Evolutionary conservation across 2,113 vertebrate genomes (phyloP).

Genomic region (Onychorhynchus coronatus): DNA sequence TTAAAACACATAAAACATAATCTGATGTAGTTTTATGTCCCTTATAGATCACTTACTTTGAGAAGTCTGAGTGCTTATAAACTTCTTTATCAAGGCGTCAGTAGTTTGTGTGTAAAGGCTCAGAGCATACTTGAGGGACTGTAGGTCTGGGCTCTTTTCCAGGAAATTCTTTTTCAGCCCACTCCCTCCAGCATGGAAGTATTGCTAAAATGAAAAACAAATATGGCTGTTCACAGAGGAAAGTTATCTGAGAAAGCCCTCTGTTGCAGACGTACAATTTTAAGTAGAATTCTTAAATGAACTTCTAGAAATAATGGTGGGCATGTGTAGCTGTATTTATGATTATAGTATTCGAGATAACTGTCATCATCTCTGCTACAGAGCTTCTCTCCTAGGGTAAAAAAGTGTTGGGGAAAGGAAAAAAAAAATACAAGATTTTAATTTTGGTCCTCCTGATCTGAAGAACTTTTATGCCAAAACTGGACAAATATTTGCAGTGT

Average conservation of each 20-base stretch:
- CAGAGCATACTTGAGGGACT: conserved; percentile 93
- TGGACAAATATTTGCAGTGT: neutral
- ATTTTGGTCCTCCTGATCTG: neutral
- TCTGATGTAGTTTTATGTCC: neutral
- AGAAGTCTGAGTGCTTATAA: conserved; percentile 91
- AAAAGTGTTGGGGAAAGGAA: neutral
- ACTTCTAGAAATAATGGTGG: neutral
- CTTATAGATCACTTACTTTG: conserved; percentile 84
- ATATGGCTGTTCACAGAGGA: neutral
- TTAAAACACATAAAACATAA: neutral
- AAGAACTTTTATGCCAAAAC: neutral
- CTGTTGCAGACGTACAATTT: neutral
- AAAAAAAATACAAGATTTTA: neutral
- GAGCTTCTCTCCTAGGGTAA: neutral
- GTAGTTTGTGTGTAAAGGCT: conserved; percentile 98
- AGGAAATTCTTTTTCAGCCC: conserved; percentile 97
- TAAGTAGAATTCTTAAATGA: neutral
- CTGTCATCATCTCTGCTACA: neutral
- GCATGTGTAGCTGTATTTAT: neutral
- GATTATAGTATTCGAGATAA: neutral
- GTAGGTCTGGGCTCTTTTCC: conserved; percentile 94
- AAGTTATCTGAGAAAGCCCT: neutral
- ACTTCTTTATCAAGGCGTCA: conserved; percentile 97
- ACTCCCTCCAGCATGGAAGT: conserved; percentile 97
- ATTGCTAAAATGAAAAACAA: conserved; percentile 82